Percentiles rank a stretch among this genome's conserved stretches.
These are phyloP conservation scores for Engraulis encrasicolus DNA, from an alignment of 2,113 vertebrate genomes.

Conservation along the genomic window DNA sequence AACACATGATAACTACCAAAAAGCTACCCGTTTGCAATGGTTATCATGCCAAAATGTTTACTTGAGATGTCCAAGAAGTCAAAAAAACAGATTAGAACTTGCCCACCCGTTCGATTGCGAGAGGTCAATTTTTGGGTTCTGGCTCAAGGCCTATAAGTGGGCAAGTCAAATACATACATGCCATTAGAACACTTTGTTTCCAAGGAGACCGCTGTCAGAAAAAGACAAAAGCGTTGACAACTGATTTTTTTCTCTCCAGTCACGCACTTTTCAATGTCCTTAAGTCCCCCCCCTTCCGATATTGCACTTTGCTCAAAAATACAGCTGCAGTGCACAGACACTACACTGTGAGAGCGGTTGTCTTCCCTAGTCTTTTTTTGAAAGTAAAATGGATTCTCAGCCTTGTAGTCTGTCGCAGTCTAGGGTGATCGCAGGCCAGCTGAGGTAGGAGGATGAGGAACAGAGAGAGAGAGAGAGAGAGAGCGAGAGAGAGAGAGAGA, in stretches of 20 bases:
- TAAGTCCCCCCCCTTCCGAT: too few relatives aligned
- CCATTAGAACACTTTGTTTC: conserved; percentile 6
- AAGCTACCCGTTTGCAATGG: too few relatives aligned
- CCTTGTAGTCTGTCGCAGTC: neutral
- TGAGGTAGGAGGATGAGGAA: too few relatives aligned
- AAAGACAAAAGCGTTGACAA: conserved; percentile 5
- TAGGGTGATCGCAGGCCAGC: too few relatives aligned
- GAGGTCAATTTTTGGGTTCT: too few relatives aligned
- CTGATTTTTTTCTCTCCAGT: neutral
- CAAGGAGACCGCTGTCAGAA: neutral
- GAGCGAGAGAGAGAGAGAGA: too few relatives aligned
- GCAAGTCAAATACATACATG: neutral
- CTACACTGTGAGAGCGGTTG: neutral
- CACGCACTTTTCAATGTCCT: neutral
- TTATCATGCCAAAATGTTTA: too few relatives aligned
- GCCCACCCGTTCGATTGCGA: too few relatives aligned
- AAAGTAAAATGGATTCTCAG: neutral
- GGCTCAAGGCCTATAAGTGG: neutral
- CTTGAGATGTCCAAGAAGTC: too few relatives aligned
- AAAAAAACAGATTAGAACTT: too few relatives aligned
- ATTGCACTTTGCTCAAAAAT: neutral
- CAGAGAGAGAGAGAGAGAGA: too few relatives aligned
- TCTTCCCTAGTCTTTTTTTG: neutral
- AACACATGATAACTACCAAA: too few relatives aligned
- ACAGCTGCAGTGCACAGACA: neutral